Conservation (phyloP, 2,113 vertebrate genomes). For the Oreochromis aureus region DNA sequence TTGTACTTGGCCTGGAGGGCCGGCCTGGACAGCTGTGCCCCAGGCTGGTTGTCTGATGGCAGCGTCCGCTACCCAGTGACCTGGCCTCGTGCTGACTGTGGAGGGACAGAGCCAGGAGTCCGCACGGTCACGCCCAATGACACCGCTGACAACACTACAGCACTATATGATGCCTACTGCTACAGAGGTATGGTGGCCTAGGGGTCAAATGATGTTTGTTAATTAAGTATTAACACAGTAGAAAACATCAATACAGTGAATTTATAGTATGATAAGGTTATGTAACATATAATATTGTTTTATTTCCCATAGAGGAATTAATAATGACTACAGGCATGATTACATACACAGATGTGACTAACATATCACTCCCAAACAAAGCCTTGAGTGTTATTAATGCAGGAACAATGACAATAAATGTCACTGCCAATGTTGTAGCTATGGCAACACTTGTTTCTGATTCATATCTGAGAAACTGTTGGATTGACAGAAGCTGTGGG, state of each 20-base stretch:
- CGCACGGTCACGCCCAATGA: constrained; percentile 76
- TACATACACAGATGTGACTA: background rate
- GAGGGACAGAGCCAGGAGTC: constrained; percentile 75
- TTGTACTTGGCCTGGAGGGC: constrained; percentile 86
- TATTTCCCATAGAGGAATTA: background rate
- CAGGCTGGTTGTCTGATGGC: constrained; percentile 90
- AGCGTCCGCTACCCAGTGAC: constrained; percentile 86
- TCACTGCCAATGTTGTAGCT: constrained; percentile 31
- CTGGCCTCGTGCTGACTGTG: constrained; percentile 77
- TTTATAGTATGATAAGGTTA: background rate
- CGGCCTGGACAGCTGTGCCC: constrained; percentile 87
- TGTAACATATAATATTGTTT: background rate
- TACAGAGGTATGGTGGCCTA: constrained; percentile 75
- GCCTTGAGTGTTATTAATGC: background rate
- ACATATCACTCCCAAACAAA: background rate
- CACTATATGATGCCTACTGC: constrained; percentile 85
- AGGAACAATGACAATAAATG: constrained; percentile 22
- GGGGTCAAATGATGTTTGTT: background rate
- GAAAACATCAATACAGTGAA: background rate
- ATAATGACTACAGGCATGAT: background rate
- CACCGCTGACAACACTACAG: constrained; percentile 62
- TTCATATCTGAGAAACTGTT: constrained; percentile 7
- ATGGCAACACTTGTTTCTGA: constrained; percentile 48
- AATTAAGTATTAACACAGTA: background rate
- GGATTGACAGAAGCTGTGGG: constrained; percentile 16